A percentile compares a stretch with the other conserved stretches of the same genome.
Conservation (phyloP, 2,797 vertebrate genomes). For the Octomys mimax region DNA sequence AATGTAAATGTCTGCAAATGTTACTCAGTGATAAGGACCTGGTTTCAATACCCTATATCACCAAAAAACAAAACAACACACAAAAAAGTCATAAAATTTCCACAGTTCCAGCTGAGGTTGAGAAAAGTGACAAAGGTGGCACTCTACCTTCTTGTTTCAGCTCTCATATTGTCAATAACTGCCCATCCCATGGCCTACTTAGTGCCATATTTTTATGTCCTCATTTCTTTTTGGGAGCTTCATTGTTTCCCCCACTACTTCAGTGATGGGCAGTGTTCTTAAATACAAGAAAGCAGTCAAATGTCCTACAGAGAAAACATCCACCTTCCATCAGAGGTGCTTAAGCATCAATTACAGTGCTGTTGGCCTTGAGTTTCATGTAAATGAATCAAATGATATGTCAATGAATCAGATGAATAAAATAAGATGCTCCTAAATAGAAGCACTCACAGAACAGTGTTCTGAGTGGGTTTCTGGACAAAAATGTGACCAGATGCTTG, state of each 20-base stretch:
- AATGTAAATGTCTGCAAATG: neutral
- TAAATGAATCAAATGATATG: neutral
- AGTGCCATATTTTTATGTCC: neutral
- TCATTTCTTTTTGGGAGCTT: neutral
- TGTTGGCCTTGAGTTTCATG: neutral
- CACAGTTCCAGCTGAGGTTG: neutral
- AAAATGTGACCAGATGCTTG: neutral
- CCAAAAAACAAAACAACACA: neutral
- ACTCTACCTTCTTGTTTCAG: neutral
- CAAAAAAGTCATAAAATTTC: neutral
- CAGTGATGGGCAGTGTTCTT: neutral
- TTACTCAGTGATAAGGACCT: neutral
- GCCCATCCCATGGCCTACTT: neutral
- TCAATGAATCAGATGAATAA: neutral
- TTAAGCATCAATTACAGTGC: neutral
- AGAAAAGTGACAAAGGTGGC: neutral
- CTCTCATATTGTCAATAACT: neutral
- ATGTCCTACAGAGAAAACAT: neutral
- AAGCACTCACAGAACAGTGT: neutral
- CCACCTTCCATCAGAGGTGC: neutral
- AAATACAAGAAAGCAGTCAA: neutral
- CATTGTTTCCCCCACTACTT: neutral
- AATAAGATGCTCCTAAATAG: neutral
- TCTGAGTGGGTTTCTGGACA: neutral
- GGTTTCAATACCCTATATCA: neutral